Conservation (phyloP, 2,113 vertebrate genomes). For the Hystrix cristata region DNA sequence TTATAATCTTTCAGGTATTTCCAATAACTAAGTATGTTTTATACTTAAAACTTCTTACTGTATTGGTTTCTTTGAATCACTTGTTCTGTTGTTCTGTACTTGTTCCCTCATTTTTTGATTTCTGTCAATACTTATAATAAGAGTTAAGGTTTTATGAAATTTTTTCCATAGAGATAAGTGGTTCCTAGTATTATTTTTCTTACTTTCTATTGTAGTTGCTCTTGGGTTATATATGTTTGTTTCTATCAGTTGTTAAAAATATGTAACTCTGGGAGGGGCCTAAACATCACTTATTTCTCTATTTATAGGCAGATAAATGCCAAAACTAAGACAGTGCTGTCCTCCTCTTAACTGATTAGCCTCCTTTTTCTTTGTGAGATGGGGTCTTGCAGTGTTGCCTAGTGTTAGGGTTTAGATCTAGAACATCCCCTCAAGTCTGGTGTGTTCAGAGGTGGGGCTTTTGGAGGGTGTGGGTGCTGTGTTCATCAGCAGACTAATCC, state of each 20-base stretch:
- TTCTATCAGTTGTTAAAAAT: slow-evolving; percentile 36
- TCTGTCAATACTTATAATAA: slow-evolving; percentile 16
- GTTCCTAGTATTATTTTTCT: slow-evolving; percentile 34
- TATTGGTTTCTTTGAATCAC: slow-evolving; percentile 31
- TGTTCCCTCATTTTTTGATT: slow-evolving; percentile 12
- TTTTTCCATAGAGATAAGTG: not conserved
- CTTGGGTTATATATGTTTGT: not conserved
- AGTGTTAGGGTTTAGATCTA: not conserved
- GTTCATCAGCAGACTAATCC: not conserved
- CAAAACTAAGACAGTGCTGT: not conserved
- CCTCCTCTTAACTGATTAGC: not conserved
- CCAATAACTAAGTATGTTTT: slow-evolving; percentile 22
- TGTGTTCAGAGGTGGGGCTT: not conserved
- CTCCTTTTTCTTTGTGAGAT: not conserved
- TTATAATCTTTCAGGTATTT: slow-evolving; percentile 28
- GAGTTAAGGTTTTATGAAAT: not conserved
- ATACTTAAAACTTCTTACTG: not conserved
- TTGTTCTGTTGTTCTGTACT: slow-evolving; percentile 15
- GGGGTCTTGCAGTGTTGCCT: not conserved
- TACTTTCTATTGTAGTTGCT: not conserved
- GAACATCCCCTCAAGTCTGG: not conserved
- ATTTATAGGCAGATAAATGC: slow-evolving; percentile 38
- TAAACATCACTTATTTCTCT: slow-evolving; percentile 43
- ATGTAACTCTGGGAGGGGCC: not conserved
- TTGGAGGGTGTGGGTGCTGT: not conserved